Evolutionary conservation across 2,888 invertebrate species (phyloP), one percentile per base, ranked within the genome.

Genomic region (Ypsolopha sequella): DNA sequence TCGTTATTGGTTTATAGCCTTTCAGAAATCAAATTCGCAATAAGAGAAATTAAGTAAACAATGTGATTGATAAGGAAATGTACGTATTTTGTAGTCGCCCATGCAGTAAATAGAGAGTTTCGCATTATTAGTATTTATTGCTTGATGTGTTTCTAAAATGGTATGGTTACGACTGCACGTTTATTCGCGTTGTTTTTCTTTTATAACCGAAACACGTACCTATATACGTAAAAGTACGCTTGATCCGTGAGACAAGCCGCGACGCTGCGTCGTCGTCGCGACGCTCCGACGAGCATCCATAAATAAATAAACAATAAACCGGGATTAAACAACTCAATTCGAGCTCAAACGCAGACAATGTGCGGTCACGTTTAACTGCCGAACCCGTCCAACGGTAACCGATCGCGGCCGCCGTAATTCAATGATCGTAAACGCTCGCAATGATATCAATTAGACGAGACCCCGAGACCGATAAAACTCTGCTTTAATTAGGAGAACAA

Each of bases 401-500:
- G 75, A 78, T 76, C 76, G 76, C 70, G 76, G 75, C 77, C 71
- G 70, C 63, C 73, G 80, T 84, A 82, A 81, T 79, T 82, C 80
- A 79, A 76, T 78, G 81, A 82, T 85, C 85, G 85, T 85, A 84
- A 85, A 85, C 78, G 80, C 73, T 77, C 68, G 75, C 84, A 81
- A 82, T 82, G 84, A 82, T 85, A 84, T 82, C 85, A 85, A 85
- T 85, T 85, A 85, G 84, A 81, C 73, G 74, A 65, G 68, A 69
- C 67, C 75, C 68, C 71, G 73, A 73, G 76, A 74, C 73, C 82
- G 81, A 84, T 85, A 84, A 82, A 82, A 80, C 77, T 84, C 84
- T 73, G 74, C 79, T 82, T 84, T 85, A 85, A 85, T 85, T 85
- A 85, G 81, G 78, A 81, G 80, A 80, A 84, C 82, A 85, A 84